Conservation (phyloP, 1,140 invertebrate genomes). For the Cyrtorhinus lividipennis region DNA sequence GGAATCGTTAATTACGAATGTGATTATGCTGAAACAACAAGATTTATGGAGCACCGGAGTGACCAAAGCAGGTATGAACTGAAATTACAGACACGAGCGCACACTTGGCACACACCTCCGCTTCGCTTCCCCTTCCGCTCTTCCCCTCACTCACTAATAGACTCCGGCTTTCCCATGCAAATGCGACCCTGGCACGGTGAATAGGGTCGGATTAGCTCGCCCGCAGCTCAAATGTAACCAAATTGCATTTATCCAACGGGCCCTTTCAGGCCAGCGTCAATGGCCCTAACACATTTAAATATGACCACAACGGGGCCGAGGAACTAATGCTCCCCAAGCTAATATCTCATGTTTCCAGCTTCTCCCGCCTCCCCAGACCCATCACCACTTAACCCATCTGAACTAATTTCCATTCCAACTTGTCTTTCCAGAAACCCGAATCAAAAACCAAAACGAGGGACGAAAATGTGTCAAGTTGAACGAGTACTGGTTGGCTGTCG, state of each 20-base stretch:
- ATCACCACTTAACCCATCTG: background rate
- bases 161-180: slow-evolving; percentile 9
- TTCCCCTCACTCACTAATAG: background rate
- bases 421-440: no score
- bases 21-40: slow-evolving; percentile 5
- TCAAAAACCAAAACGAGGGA: no score
- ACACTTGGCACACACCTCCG: background rate
- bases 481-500: no score
- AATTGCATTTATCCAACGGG: slow-evolving; percentile 9
- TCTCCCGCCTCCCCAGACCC: background rate
- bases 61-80: background rate
- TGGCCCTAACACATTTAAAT: slow-evolving; percentile 9
- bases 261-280: slow-evolving; percentile 3
- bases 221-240: slow-evolving; percentile 8
- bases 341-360: slow-evolving; percentile 9
- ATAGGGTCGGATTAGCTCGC: slow-evolving; percentile 6
- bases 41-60: background rate
- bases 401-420: slow-evolving; percentile 4
- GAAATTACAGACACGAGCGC: slow-evolving; percentile 4
- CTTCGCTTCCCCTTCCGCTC: background rate
- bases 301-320: background rate
- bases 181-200: slow-evolving; percentile 9
- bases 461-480: no score
- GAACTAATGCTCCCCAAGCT: slow-evolving; percentile 2
- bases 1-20: background rate